Conservation (phyloP, 1,140 invertebrate species). For the Cydia fagiglandana region DNA sequence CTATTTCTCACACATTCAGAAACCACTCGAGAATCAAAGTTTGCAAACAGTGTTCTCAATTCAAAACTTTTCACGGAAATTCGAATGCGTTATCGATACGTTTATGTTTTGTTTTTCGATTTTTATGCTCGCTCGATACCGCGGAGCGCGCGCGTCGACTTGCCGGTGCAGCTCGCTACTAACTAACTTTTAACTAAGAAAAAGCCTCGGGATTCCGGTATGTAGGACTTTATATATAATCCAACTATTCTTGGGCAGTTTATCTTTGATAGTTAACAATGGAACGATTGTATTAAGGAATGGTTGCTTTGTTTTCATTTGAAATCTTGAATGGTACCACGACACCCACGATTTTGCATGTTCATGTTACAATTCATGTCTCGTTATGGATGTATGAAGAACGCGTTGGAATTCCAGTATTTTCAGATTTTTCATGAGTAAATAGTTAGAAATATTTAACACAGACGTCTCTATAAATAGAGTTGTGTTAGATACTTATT, state of each 20-base stretch:
- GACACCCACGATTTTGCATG: not conserved
- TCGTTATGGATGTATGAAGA: no score
- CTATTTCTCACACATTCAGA: conserved; percentile 33
- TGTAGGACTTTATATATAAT: conserved; percentile 1
- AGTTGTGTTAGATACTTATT: no score
- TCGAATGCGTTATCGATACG: conserved; percentile 43
- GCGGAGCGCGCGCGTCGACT: conserved; percentile 49
- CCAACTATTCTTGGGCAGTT: not conserved
- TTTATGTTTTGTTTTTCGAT: conserved; percentile 46
- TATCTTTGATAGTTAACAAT: conserved; percentile 39
- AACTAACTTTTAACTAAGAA: conserved; percentile 37
- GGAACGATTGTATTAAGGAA: conserved; percentile 40
- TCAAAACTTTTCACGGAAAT: conserved; percentile 41
- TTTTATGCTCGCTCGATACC: conserved; percentile 37
- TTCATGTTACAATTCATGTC: not conserved
- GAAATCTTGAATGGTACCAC: not conserved
- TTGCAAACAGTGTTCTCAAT: conserved; percentile 47
- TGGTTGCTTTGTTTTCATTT: conserved; percentile 38
- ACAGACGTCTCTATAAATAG: no score
- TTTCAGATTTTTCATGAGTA: no score
- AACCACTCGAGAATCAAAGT: conserved; percentile 37
- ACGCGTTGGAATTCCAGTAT: no score
- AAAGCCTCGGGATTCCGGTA: not conserved
- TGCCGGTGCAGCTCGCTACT: conserved; percentile 53
- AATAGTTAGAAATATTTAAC: no score